A percentile compares a stretch with the other conserved stretches of the same genome.
These are phyloP conservation scores for Leptinotarsa defecta DNA, from an alignment of 1,140 invertebrate species.

Conservation along the genomic window DNA sequence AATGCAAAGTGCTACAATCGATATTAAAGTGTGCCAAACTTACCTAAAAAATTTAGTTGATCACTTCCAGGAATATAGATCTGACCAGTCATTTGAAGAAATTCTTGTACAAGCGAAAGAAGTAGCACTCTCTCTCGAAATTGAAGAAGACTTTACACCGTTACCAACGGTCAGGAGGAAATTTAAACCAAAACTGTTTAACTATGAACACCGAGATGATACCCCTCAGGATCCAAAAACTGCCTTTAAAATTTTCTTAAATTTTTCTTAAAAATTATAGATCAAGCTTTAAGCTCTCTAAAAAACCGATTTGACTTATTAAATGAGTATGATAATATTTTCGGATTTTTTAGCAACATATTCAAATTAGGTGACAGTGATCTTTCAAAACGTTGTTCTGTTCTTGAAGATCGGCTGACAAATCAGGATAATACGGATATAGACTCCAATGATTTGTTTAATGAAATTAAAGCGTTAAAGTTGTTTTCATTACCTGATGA, in stretches of 20 bases:
- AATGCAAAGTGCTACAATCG: constrained; percentile 20
- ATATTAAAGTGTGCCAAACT: constrained; percentile 19
- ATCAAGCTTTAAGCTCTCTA: constrained; percentile 17
- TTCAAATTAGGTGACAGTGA: constrained; percentile 19
- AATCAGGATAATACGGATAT: constrained; percentile 23
- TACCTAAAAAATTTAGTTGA: constrained; percentile 21
- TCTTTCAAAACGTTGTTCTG: constrained; percentile 16
- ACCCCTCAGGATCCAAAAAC: constrained; percentile 15
- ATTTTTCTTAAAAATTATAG: constrained; percentile 20
- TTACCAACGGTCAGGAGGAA: constrained; percentile 15
- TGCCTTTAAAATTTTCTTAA: constrained; percentile 17
- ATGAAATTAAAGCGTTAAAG: neutral
- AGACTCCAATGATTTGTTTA: constrained; percentile 22
- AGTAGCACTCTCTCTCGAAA: constrained; percentile 22
- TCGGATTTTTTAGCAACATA: constrained; percentile 18
- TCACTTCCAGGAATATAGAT: constrained; percentile 27
- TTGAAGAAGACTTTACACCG: constrained; percentile 18
- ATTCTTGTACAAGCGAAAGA: constrained; percentile 26
- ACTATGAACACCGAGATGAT: constrained; percentile 24
- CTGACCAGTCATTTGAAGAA: constrained; percentile 18
- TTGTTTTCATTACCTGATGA: constrained; percentile 1
- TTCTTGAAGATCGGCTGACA: constrained; percentile 18
- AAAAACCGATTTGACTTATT: constrained; percentile 21
- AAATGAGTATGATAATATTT: constrained; percentile 22
- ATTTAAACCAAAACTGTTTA: constrained; percentile 23